Evolutionary conservation across 2,797 vertebrate genomes (phyloP).

Genomic region (Malurus splendens): DNA sequence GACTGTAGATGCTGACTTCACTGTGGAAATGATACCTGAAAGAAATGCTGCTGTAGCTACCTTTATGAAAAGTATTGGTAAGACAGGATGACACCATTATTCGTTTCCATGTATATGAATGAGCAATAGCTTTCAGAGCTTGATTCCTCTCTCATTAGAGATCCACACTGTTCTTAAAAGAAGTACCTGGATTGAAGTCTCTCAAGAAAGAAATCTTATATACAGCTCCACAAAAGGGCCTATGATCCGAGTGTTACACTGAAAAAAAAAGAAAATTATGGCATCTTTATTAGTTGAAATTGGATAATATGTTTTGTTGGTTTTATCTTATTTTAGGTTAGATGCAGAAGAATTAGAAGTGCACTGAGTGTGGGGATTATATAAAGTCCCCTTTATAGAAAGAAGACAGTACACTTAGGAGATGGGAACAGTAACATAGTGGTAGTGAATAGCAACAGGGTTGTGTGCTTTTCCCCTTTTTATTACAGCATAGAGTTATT

Average conservation of each 20-base stretch:
- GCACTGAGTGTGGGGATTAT: neutral
- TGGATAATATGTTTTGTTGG: neutral
- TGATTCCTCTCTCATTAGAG: neutral
- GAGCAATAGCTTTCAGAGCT: neutral
- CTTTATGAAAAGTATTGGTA: slow-evolving; percentile 65
- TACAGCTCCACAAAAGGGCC: neutral
- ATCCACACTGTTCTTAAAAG: neutral
- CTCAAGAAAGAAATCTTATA: neutral
- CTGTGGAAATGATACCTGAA: slow-evolving; percentile 67
- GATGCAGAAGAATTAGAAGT: neutral
- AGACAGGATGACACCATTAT: neutral
- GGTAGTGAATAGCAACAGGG: neutral
- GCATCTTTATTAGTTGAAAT: neutral
- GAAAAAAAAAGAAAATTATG: neutral
- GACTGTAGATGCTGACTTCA: slow-evolving; percentile 34
- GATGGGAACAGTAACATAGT: neutral
- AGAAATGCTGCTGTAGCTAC: slow-evolving; percentile 53
- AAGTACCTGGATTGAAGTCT: neutral
- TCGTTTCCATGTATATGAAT: neutral
- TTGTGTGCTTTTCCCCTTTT: neutral
- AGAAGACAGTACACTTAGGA: neutral
- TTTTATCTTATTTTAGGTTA: neutral
- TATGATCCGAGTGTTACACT: neutral
- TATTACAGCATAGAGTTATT: neutral
- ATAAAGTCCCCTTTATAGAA: neutral